Conservation (phyloP, 2,888 invertebrate species). For the Epirrhoe alternata region DNA sequence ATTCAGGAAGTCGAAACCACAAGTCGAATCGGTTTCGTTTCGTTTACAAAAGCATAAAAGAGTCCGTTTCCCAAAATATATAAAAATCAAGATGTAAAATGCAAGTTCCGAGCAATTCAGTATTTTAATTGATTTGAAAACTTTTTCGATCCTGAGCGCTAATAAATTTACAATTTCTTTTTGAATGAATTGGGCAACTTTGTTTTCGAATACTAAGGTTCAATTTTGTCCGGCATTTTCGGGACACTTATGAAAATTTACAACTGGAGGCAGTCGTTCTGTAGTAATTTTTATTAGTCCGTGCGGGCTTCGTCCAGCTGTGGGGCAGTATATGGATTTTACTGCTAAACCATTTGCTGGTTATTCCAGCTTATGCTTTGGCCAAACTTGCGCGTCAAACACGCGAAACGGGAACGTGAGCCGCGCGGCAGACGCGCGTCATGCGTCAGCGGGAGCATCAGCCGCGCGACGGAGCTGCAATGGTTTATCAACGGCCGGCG, state of each 20-base stretch:
- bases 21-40: too few relatives aligned
- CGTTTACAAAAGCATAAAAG: neutral
- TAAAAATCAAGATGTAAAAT: neutral
- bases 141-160: slow-evolving; percentile 29
- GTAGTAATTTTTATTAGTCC: slow-evolving; percentile 24
- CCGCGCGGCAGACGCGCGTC: too few relatives aligned
- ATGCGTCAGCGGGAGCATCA: too few relatives aligned
- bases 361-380: slow-evolving; percentile 17
- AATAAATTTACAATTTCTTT: slow-evolving; percentile 30
- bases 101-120: slow-evolving; percentile 17
- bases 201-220: slow-evolving; percentile 27
- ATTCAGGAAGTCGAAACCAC: too few relatives aligned
- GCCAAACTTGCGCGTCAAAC: too few relatives aligned
- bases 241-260: slow-evolving; percentile 33
- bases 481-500: too few relatives aligned
- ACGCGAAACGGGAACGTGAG: too few relatives aligned
- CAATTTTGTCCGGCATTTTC: slow-evolving; percentile 21
- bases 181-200: slow-evolving; percentile 25
- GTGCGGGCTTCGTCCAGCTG: slow-evolving; percentile 13
- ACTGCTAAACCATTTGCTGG: slow-evolving; percentile 13
- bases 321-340: slow-evolving; percentile 27
- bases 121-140: slow-evolving; percentile 32
- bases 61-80: slow-evolving; percentile 3
- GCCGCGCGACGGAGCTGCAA: too few relatives aligned
- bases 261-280: slow-evolving; percentile 16